Conservation (phyloP, 2,888 invertebrate genomes). For the Hedya salicella region DNA sequence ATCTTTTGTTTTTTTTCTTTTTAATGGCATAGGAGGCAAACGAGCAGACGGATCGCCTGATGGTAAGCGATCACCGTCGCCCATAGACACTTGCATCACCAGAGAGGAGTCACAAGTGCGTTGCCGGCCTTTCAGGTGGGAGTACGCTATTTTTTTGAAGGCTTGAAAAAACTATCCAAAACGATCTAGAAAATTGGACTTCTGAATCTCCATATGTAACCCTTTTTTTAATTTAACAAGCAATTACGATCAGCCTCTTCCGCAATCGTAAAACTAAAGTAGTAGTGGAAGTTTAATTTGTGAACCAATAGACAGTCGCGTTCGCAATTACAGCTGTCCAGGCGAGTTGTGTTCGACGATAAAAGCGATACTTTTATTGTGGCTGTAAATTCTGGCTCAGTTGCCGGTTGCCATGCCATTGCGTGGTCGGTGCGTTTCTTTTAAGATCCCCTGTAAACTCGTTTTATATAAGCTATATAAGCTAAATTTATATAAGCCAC, state of each 20-base stretch:
- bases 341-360: constrained; percentile 81
- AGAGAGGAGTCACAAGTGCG: no score
- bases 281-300: constrained; percentile 74
- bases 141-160: no score
- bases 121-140: no score
- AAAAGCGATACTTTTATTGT: constrained; percentile 82
- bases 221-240: constrained; percentile 33
- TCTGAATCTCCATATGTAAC: constrained; percentile 19
- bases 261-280: constrained; percentile 67
- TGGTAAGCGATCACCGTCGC: no score
- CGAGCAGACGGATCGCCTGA: no score
- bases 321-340: constrained; percentile 81
- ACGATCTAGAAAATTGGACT: neutral
- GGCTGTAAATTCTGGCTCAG: constrained; percentile 73
- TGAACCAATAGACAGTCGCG: constrained; percentile 76
- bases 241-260: constrained; percentile 38
- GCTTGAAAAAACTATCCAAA: no score
- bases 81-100: no score
- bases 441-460: constrained; percentile 3
- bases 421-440: constrained; percentile 59
- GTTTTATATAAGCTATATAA: no score
- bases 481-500: no score
- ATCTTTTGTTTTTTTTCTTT: no score
- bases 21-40: no score
- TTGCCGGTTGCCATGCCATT: constrained; percentile 66